Base-by-base conservation (phyloP, 2,888 invertebrate species). In the Nephrotoma guestfalica region DNA sequence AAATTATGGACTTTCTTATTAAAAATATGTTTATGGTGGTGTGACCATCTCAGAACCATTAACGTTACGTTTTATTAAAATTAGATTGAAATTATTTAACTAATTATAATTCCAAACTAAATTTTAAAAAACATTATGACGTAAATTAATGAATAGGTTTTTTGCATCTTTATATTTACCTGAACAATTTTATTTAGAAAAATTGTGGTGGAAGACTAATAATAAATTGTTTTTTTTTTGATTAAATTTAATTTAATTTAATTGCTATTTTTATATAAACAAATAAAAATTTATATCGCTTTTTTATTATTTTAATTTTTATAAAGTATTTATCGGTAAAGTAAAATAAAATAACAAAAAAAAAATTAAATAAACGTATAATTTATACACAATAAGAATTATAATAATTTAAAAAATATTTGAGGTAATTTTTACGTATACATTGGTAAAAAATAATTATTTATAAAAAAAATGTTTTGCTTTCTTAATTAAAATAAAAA, bases 381-480 rank as follows among this genome's bases (percentile, higher is more conserved):
- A 85, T 85, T 41, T 41, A 43, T 43, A 43, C 43, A 43, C 18
- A 71, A 13, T 47, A 40, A 85, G 41, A 13, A 85, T 41, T 47
- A 85, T 57, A 84, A 86, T 87, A 87, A 87, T 84, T 83, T 86
- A 86, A 87, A 87, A 88, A 87, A 87, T 87, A 87, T 87, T 88
- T 88, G 88, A 88, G 88, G 88, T 88, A 88, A 88, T 87, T 86
- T 87, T 88, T 88, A 88, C 88, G 88, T 88, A 88, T 88, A 88
- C 88, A 88, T 88, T 88, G 88, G 88, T 88, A 86, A 87, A 88
- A 86, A 87, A 86, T 87, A 71, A 42, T 87, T 86, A 11, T 87
- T 87, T 87, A 41, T 41, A 45, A 41, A 51, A 18, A 15, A 30
- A 40, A 42, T 47, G n/a, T n/a, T 18, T 18, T 45, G 6, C 57